These are phyloP conservation scores for Tineola bisselliella DNA, from an alignment of 2,888 invertebrate species.

Conservation along the genomic window DNA sequence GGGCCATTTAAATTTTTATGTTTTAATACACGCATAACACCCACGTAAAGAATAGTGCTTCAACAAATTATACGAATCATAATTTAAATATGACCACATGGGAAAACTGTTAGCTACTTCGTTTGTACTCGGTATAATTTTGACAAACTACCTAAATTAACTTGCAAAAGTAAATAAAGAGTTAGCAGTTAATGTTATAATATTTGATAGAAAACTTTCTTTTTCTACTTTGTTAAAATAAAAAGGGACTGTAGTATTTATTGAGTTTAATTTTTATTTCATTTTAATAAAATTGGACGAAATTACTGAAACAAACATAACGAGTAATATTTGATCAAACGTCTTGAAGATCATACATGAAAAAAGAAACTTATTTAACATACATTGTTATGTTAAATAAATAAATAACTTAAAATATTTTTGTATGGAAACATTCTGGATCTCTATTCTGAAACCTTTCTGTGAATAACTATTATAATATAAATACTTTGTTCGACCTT, in stretches of 20 bases:
- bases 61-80: background rate
- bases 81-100: slow-evolving; percentile 9
- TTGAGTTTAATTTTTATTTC: no score
- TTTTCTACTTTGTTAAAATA: no score
- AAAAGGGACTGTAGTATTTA: no score
- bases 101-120: background rate
- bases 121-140: background rate
- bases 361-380: background rate
- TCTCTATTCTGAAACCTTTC: background rate
- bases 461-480: background rate
- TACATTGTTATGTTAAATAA: background rate
- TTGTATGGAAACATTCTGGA: background rate
- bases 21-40: slow-evolving; percentile 6
- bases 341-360: no score
- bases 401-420: background rate
- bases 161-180: background rate
- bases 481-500: slow-evolving; percentile 3
- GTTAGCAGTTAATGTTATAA: background rate
- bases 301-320: no score
- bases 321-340: no score
- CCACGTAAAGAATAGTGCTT: slow-evolving; percentile 1
- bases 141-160: background rate
- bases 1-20: background rate
- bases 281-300: no score
- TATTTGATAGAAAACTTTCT: background rate